These are phyloP conservation scores for Campylorhamphus procurvoides DNA, from an alignment of 2,113 vertebrate genomes.

Conservation along the genomic window DNA sequence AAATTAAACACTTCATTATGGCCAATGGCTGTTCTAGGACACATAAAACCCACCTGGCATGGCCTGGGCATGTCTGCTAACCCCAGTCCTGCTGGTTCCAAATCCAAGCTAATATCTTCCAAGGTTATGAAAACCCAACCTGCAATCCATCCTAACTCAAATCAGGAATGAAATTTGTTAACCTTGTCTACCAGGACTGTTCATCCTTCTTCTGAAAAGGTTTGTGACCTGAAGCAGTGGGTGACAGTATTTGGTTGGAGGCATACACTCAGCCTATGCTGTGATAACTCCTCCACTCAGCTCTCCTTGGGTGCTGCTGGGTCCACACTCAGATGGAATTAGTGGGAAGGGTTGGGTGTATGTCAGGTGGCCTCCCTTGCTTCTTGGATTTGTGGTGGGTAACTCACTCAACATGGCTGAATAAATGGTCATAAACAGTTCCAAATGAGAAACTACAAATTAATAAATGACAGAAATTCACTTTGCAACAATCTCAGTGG, in stretches of 20 bases:
- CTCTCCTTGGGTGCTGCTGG: background rate
- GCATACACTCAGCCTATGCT: rapidly evolving
- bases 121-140: background rate
- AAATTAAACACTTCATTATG: background rate
- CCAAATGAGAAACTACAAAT: background rate
- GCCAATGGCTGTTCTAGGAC: background rate
- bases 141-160: background rate
- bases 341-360: rapidly evolving
- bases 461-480: background rate
- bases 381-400: background rate
- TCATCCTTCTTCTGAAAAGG: background rate
- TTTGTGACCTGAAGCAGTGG: background rate
- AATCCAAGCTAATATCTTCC: background rate
- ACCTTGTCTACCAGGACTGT: background rate
- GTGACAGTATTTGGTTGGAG: background rate
- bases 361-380: background rate
- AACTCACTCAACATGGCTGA: background rate
- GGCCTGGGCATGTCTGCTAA: background rate
- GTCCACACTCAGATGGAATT: rapidly evolving
- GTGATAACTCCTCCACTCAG: background rate
- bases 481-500: background rate
- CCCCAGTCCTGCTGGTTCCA: background rate
- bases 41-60: background rate
- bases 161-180: background rate
- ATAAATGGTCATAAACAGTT: background rate